A percentile compares a stretch with the other conserved stretches of the same genome.
Conservation (phyloP, 1,140 invertebrate species). For the Pemphigus obesinymphae region DNA sequence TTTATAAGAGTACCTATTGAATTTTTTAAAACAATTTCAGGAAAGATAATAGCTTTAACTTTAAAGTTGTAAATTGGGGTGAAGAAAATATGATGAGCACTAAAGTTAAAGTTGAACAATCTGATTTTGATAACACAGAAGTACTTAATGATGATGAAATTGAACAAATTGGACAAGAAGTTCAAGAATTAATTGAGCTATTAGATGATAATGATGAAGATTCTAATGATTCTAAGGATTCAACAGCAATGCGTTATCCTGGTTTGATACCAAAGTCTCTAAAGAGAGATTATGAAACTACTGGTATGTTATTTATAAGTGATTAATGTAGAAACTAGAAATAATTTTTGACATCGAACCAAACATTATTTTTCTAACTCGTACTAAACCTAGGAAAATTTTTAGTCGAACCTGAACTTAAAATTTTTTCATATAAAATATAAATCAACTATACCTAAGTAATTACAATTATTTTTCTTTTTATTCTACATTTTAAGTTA, state of each 20-base stretch:
- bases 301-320: neutral
- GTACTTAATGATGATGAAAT: constrained; percentile 14
- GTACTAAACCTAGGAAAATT: too few species aligned
- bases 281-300: neutral
- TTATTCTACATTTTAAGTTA: too few species aligned
- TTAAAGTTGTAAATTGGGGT: constrained; percentile 32
- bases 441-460: too few species aligned
- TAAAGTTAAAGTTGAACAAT: neutral
- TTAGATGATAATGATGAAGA: constrained; percentile 23
- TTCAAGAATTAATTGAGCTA: constrained; percentile 11
- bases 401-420: too few species aligned
- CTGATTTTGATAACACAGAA: constrained; percentile 10
- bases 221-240: neutral
- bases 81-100: constrained; percentile 28
- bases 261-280: neutral
- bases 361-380: too few species aligned
- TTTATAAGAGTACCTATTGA: too few species aligned
- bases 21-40: neutral
- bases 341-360: neutral
- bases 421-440: neutral
- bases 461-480: too few species aligned
- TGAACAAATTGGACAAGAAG: constrained; percentile 29
- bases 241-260: constrained; percentile 5
- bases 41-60: constrained; percentile 23
- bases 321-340: neutral